phyloP scores from a whole-genome alignment of 2,888 invertebrate species.

The Diabrotica balteata region DNA sequence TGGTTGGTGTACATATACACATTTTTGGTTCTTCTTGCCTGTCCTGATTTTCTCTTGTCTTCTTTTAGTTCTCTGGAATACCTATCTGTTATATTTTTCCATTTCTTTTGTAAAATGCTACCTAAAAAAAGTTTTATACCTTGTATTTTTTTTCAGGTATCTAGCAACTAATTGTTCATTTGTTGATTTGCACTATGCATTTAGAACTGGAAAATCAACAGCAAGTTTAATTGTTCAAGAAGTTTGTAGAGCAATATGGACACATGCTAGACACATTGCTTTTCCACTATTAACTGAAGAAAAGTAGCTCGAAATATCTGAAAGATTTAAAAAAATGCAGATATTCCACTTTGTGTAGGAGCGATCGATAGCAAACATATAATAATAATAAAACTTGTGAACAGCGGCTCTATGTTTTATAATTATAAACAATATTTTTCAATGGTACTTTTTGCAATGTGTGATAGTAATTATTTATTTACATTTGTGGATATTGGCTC shows the following conservation, averaged over 20 bases:
- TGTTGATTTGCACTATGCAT: slow-evolving; percentile 24
- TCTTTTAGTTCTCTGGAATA: slow-evolving; percentile 4
- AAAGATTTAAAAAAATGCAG: background rate
- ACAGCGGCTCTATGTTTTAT: slow-evolving; percentile 17
- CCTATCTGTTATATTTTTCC: slow-evolving; percentile 7
- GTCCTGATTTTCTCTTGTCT: slow-evolving; percentile 7
- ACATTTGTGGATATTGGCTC: slow-evolving; percentile 23
- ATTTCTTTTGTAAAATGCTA: slow-evolving; percentile 3
- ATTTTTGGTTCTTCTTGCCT: slow-evolving; percentile 25
- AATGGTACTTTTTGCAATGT: slow-evolving; percentile 22
- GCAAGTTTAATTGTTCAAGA: slow-evolving; percentile 27
- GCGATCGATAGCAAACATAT: slow-evolving; percentile 13
- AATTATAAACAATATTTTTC: slow-evolving; percentile 7
- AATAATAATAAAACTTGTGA: background rate
- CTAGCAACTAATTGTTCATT: slow-evolving; percentile 28
- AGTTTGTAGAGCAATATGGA: slow-evolving; percentile 35
- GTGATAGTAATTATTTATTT: slow-evolving; percentile 26
- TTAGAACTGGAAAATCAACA: slow-evolving; percentile 28
- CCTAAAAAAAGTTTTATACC: slow-evolving; percentile 6
- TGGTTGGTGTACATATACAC: slow-evolving; percentile 29
- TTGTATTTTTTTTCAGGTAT: slow-evolving; percentile 23
- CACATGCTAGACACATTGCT: slow-evolving; percentile 21
- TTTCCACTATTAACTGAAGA: slow-evolving; percentile 19
- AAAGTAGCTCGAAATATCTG: slow-evolving; percentile 7
- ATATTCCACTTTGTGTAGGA: slow-evolving; percentile 3